These are phyloP conservation scores for Falco punctatus DNA, from an alignment of 2,113 vertebrate species.

Conservation along the genomic window DNA sequence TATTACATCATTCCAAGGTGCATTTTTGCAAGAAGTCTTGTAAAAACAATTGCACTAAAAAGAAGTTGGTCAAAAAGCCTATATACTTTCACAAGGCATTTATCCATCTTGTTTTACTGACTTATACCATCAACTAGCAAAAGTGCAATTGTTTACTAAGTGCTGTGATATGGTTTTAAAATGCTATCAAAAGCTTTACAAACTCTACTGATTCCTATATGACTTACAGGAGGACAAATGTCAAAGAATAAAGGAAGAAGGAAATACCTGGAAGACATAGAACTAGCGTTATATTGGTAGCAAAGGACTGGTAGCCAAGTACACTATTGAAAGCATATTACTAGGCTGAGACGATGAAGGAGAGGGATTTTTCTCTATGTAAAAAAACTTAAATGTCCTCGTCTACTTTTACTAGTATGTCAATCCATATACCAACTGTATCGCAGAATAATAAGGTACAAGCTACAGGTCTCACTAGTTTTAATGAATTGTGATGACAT, in stretches of 20 bases:
- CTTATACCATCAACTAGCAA: neutral
- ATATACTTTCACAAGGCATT: neutral
- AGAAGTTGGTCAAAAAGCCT: neutral
- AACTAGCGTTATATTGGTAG: neutral
- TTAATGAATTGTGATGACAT: neutral
- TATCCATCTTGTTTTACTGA: constrained; percentile 20
- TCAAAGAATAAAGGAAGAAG: neutral
- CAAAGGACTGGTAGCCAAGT: neutral
- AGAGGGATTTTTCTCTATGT: neutral
- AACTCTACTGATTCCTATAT: neutral
- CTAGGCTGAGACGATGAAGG: neutral
- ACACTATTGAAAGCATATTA: neutral
- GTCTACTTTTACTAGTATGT: neutral
- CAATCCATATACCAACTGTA: neutral
- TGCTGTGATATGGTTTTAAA: neutral
- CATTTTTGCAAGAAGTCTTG: neutral
- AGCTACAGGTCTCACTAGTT: neutral
- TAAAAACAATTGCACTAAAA: constrained; percentile 2
- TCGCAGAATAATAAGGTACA: neutral
- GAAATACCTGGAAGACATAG: neutral
- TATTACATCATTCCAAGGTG: neutral
- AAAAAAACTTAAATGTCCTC: neutral
- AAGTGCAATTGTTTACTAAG: neutral
- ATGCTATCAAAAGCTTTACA: neutral
- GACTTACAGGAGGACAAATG: neutral